Percentiles rank a stretch among this genome's conserved stretches.
phyloP scores from a whole-genome alignment of 2,888 invertebrate species.

The Eupeodes luniger region DNA sequence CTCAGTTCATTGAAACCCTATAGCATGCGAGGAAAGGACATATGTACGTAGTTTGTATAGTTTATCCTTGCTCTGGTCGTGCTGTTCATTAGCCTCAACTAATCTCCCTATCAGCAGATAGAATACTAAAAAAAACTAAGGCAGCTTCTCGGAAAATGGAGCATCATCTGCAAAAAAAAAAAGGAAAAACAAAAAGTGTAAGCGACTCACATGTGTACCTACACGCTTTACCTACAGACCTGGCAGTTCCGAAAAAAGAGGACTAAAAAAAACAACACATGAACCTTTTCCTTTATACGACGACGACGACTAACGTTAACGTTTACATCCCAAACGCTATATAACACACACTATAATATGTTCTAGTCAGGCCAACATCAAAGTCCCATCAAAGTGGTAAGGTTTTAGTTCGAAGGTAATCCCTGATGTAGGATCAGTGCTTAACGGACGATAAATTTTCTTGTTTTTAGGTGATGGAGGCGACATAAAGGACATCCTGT shows the following conservation, averaged over 20 bases:
- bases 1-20: conserved; percentile 37
- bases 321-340: conserved; percentile 36
- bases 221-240: conserved; percentile 11
- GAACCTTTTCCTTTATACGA: conserved; percentile 26
- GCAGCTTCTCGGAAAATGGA: not conserved
- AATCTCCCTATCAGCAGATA: conserved; percentile 39
- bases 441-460: conserved; percentile 75
- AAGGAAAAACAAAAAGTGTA: conserved; percentile 14
- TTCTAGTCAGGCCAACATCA: conserved; percentile 58
- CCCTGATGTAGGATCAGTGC: conserved; percentile 72
- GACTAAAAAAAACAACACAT: not conserved
- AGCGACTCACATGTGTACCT: conserved; percentile 1
- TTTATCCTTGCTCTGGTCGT: not conserved
- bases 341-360: not conserved
- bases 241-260: conserved; percentile 18
- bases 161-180: conserved; percentile 6
- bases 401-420: conserved; percentile 69
- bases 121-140: conserved; percentile 3
- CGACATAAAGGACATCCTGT: conserved; percentile 70
- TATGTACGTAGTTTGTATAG: not conserved
- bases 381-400: conserved; percentile 72
- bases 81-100: conserved; percentile 44
- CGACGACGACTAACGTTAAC: too few species aligned
- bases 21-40: not conserved
- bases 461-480: conserved; percentile 74